phyloP scores from a whole-genome alignment of 2,113 vertebrate species.

The Fukomys damarensis region DNA sequence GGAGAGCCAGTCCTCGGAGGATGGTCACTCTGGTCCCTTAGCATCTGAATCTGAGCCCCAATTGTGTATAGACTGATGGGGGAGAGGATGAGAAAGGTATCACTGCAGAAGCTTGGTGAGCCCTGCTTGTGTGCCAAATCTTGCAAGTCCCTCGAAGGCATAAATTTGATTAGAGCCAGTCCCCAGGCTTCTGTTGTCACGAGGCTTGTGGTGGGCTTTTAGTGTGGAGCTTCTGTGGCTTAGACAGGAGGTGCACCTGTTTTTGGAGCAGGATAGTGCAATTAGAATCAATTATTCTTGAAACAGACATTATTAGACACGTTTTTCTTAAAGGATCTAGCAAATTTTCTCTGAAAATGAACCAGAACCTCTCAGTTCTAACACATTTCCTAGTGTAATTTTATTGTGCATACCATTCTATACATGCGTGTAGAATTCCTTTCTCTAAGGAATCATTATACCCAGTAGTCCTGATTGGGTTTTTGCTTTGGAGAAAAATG shows the following conservation, averaged over 20 bases:
- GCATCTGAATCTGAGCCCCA: not conserved
- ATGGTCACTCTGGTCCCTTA: not conserved
- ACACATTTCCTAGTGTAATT: not conserved
- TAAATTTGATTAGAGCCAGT: not conserved
- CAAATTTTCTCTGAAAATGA: not conserved
- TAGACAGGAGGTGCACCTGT: not conserved
- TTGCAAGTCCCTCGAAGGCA: not conserved
- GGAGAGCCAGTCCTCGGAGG: not conserved
- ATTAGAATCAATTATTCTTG: not conserved
- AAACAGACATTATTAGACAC: not conserved
- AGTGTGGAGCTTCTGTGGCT: no score
- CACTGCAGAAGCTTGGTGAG: not conserved
- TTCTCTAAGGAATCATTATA: not conserved
- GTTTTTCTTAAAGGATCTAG: not conserved
- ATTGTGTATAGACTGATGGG: not conserved
- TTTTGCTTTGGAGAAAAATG: constrained; percentile 14
- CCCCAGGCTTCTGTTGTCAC: not conserved
- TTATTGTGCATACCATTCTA: not conserved
- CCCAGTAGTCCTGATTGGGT: not conserved
- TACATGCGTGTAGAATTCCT: not conserved
- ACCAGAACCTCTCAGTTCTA: not conserved
- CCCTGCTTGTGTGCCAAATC: no score
- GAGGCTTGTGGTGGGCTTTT: accelerated
- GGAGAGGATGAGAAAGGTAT: not conserved
- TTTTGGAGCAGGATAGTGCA: not conserved